These are phyloP conservation scores for Diarsia rubi DNA, from an alignment of 2,888 invertebrate genomes.

Conservation along the genomic window DNA sequence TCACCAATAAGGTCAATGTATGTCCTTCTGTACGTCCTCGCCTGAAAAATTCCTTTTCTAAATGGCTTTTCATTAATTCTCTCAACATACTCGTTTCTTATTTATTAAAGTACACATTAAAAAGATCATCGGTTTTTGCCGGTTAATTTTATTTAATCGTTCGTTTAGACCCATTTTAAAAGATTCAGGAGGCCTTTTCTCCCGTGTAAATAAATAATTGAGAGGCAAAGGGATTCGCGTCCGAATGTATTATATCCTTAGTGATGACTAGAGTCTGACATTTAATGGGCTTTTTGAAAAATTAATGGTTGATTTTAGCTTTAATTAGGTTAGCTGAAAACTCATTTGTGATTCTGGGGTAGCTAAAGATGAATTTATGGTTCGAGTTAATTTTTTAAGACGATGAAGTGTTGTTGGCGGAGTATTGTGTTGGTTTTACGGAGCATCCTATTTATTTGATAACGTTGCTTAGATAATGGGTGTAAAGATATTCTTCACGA, in stretches of 20 bases:
- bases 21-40: background rate
- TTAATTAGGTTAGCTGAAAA: constrained; percentile 54
- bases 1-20: background rate
- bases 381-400: constrained; percentile 15
- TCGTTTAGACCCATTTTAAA: constrained; percentile 56
- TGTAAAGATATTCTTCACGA: too few species aligned
- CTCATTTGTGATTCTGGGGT: constrained; percentile 44
- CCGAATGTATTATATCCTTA: constrained; percentile 51
- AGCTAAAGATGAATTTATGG: constrained; percentile 19
- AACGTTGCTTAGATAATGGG: background rate
- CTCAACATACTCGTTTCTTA: constrained; percentile 5
- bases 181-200: constrained; percentile 46
- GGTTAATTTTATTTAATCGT: constrained; percentile 44
- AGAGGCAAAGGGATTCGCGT: constrained; percentile 59
- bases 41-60: constrained; percentile 9
- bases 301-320: constrained; percentile 57
- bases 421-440: background rate
- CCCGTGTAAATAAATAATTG: constrained; percentile 58
- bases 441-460: background rate
- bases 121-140: constrained; percentile 30
- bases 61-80: constrained; percentile 6
- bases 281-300: constrained; percentile 55
- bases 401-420: background rate
- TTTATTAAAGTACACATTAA: constrained; percentile 22
- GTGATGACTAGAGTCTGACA: constrained; percentile 40